Conservation (phyloP, 2,113 vertebrate genomes). For the Bothrops jararaca region DNA sequence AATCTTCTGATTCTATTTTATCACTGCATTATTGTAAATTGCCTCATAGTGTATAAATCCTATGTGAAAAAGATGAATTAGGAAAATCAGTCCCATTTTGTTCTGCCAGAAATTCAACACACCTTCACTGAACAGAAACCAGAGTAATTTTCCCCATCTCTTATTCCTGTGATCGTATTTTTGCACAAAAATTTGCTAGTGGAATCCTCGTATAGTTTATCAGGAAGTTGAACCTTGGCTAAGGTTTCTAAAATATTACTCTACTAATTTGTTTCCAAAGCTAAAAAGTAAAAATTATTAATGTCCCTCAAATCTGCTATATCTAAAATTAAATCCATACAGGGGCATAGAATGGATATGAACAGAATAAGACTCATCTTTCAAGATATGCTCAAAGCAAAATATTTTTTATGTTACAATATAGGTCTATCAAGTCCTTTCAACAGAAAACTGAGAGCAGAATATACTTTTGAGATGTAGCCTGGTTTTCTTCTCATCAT, state of each 20-base stretch:
- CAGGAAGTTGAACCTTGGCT: slow-evolving; percentile 28
- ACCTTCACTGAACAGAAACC: slow-evolving; percentile 18
- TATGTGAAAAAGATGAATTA: not conserved
- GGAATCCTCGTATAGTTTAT: slow-evolving; percentile 25
- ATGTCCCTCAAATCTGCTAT: slow-evolving; percentile 30
- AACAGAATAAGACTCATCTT: not conserved
- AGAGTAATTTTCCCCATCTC: not conserved
- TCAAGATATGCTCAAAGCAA: not conserved
- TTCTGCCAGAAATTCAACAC: not conserved
- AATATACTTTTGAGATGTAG: not conserved
- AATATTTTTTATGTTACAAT: not conserved
- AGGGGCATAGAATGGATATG: not conserved
- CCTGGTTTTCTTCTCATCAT: not conserved
- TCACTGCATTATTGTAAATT: not conserved
- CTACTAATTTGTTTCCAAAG: slow-evolving; percentile 33
- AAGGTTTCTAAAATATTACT: slow-evolving; percentile 15
- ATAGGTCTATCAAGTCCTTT: not conserved
- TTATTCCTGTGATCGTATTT: slow-evolving; percentile 7
- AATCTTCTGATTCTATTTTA: not conserved
- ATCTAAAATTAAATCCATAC: slow-evolving; percentile 24
- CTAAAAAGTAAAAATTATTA: slow-evolving; percentile 24
- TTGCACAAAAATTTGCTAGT: slow-evolving; percentile 42
- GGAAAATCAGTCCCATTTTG: not conserved
- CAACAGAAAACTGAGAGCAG: not conserved
- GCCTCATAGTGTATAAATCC: not conserved